Conservation (phyloP, 2,888 invertebrate genomes). For the Tipula confusa region DNA sequence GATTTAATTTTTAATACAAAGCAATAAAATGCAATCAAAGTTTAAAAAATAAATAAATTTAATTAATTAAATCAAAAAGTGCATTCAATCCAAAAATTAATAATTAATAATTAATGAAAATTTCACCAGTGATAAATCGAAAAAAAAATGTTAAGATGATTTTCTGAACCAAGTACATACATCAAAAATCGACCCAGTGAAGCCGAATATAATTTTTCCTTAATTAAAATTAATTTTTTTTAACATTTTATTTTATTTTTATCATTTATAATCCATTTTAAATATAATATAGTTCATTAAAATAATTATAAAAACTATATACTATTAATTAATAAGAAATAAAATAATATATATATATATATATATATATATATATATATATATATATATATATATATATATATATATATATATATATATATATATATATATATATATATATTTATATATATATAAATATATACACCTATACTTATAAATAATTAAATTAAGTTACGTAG, state of each 20-base stretch:
- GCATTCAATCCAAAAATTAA: neutral
- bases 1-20: neutral
- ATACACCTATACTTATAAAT: too few species aligned
- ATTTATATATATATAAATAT: too few species aligned
- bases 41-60: neutral
- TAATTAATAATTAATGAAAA: neutral
- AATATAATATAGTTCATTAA: neutral
- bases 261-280: neutral
- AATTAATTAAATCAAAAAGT: neutral
- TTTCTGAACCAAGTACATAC: neutral
- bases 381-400: neutral
- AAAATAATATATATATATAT: neutral
- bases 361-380: neutral
- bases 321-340: neutral
- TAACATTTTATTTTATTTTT: neutral
- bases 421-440: neutral
- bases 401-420: neutral
- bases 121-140: neutral
- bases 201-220: neutral
- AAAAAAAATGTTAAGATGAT: too few species aligned
- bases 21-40: slow-evolving; percentile 9
- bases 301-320: neutral
- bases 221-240: neutral
- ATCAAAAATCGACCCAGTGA: neutral
- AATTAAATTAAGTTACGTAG: neutral